A percentile compares a stretch with the other conserved stretches of the same genome.
These are phyloP conservation scores for Enteromius radiatus DNA, from an alignment of 2,797 vertebrate genomes.

Conservation along the genomic window DNA sequence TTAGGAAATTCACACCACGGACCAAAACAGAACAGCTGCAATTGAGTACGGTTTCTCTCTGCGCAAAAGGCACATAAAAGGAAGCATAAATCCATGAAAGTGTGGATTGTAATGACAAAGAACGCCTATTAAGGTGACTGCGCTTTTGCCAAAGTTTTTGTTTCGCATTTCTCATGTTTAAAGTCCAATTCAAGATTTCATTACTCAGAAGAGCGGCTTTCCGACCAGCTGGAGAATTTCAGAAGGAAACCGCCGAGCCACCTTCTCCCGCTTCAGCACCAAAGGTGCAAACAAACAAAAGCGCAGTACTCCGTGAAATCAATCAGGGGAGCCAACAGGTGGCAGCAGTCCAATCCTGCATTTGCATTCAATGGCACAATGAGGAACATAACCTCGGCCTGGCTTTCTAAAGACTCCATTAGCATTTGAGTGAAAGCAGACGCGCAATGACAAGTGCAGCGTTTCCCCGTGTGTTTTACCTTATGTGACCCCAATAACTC, in stretches of 20 bases:
- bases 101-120: neutral
- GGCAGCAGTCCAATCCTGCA: conserved; percentile 32
- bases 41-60: neutral
- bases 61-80: neutral
- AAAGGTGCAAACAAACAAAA: conserved; percentile 43
- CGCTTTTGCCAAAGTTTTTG: neutral
- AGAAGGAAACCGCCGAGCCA: conserved; percentile 1
- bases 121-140: neutral
- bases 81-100: neutral
- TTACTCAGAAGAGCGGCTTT: conserved; percentile 31
- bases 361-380: conserved; percentile 45
- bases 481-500: conserved; percentile 10
- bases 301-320: conserved; percentile 27
- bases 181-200: conserved; percentile 40
- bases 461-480: neutral
- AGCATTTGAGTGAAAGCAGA: conserved; percentile 33
- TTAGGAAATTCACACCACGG: conserved; percentile 16
- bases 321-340: conserved; percentile 41
- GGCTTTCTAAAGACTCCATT: conserved; percentile 37
- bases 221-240: conserved; percentile 19
- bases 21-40: neutral
- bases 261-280: conserved; percentile 14
- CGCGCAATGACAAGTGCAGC: neutral
- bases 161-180: conserved; percentile 7
- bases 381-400: conserved; percentile 26